Evolutionary conservation across 2,888 invertebrate species (phyloP).

Genomic region (Tetranychus piercei): DNA sequence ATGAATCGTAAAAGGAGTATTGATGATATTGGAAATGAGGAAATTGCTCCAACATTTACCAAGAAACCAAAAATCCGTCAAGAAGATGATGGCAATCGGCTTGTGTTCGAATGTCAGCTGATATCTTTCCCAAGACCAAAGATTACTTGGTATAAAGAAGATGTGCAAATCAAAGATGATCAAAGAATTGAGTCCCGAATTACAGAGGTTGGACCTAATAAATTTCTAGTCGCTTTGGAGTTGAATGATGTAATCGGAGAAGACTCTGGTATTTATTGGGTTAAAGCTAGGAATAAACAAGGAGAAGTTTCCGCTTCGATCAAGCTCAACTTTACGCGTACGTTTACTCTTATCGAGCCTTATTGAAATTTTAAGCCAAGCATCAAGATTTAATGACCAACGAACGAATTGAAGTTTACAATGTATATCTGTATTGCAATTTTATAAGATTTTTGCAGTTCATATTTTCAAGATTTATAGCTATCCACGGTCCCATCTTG

Average conservation of each 20-base stretch:
- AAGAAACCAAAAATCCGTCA: conserved; percentile 91
- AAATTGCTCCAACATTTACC: conserved; percentile 93
- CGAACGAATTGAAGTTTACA: too few species aligned
- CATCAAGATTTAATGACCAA: background rate
- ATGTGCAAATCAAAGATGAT: conserved; percentile 54
- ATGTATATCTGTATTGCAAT: too few species aligned
- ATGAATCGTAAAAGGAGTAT: conserved; percentile 39
- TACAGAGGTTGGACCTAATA: conserved; percentile 63
- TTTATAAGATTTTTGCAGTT: too few species aligned
- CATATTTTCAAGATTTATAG: too few species aligned
- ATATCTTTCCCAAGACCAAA: conserved; percentile 61
- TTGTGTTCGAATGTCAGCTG: conserved; percentile 82
- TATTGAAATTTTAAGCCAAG: background rate
- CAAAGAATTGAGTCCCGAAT: conserved; percentile 68
- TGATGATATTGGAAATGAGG: conserved; percentile 45
- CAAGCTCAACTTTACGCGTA: conserved; percentile 92
- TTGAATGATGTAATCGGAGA: conserved; percentile 87
- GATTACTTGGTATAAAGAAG: conserved; percentile 63
- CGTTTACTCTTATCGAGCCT: conserved; percentile 38
- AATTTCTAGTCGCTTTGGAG: conserved; percentile 74
- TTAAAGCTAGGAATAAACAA: conserved; percentile 87
- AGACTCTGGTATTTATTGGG: conserved; percentile 87
- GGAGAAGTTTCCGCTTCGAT: conserved; percentile 93
- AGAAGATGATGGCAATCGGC: conserved; percentile 84
- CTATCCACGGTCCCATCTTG: background rate